These are phyloP conservation scores for Fistularia commersonii DNA, from an alignment of 2,797 vertebrate species.

Conservation along the genomic window DNA sequence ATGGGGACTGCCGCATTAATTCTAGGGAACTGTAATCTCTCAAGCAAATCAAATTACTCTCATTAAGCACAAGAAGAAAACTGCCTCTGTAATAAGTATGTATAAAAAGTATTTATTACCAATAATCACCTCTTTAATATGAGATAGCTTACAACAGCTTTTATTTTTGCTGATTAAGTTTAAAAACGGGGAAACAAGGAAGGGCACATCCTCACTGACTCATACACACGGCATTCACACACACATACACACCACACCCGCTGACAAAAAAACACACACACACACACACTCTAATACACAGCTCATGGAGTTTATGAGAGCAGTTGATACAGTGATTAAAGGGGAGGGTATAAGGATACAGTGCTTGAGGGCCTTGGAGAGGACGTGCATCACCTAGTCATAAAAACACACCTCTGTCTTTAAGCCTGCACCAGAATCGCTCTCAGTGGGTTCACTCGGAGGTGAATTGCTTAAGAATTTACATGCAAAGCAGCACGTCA, in stretches of 20 bases:
- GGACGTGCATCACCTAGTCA: conserved; percentile 73
- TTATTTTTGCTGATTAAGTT: conserved; percentile 84
- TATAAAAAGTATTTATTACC: conserved; percentile 94
- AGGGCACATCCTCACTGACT: conserved; percentile 60
- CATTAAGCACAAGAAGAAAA: conserved; percentile 97
- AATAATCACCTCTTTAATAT: conserved; percentile 91
- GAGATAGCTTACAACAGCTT: conserved; percentile 73
- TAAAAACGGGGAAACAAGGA: conserved; percentile 76
- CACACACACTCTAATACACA: conserved; percentile 58
- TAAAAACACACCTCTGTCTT: conserved; percentile 78
- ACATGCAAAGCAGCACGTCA: conserved; percentile 73
- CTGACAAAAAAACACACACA: conserved; percentile 15
- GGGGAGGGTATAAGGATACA: conserved; percentile 68
- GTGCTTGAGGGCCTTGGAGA: conserved; percentile 71
- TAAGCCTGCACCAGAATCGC: conserved; percentile 58
- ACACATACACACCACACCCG: conserved; percentile 9
- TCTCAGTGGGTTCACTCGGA: conserved; percentile 69
- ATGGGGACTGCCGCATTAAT: conserved; percentile 99
- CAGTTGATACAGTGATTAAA: conserved; percentile 78
- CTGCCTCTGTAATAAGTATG: conserved; percentile 97
- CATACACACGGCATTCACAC: conserved; percentile 24
- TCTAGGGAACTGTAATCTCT: conserved; percentile 98
- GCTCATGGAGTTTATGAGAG: conserved; percentile 75
- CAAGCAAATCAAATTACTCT: conserved; percentile 99
- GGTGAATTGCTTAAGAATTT: conserved; percentile 73